Percentiles rank a stretch among this genome's conserved stretches.
Evolutionary conservation across 2,888 invertebrate species (phyloP).

Genomic region (Cryptus viduatorius): DNA sequence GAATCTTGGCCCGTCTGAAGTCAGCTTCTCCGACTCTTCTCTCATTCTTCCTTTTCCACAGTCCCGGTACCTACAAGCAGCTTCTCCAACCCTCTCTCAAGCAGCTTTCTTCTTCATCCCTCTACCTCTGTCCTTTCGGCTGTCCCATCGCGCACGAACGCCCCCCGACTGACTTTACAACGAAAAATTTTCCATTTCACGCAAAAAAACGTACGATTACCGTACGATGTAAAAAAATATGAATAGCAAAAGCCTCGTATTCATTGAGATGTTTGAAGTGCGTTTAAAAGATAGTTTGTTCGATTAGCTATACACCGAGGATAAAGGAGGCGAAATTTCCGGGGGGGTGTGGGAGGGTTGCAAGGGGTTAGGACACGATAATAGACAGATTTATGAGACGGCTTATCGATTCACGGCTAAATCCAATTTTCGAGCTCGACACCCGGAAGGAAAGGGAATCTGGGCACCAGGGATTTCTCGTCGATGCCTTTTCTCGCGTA

Average conservation of each 20-base stretch:
- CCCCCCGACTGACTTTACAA: constrained; percentile 55
- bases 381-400: constrained; percentile 82
- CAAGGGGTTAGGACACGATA: constrained; percentile 73
- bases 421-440: constrained; percentile 81
- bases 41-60: constrained; percentile 31
- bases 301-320: not conserved
- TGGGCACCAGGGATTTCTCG: constrained; percentile 29
- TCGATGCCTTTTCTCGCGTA: constrained; percentile 1
- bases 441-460: constrained; percentile 69
- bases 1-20: constrained; percentile 68
- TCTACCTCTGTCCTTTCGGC: constrained; percentile 46
- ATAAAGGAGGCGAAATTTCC: constrained; percentile 40
- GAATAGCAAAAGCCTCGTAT: not conserved
- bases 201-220: not conserved
- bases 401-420: constrained; percentile 81
- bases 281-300: not conserved
- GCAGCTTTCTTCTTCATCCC: constrained; percentile 41
- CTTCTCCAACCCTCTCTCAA: not conserved
- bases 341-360: not conserved
- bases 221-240: not conserved
- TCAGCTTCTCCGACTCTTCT: constrained; percentile 65
- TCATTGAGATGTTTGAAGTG: not conserved
- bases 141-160: constrained; percentile 44
- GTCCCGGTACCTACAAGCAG: constrained; percentile 2
- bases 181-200: constrained; percentile 37